Conservation (phyloP, 2,888 invertebrate species). For the Leucozona laternaria region DNA sequence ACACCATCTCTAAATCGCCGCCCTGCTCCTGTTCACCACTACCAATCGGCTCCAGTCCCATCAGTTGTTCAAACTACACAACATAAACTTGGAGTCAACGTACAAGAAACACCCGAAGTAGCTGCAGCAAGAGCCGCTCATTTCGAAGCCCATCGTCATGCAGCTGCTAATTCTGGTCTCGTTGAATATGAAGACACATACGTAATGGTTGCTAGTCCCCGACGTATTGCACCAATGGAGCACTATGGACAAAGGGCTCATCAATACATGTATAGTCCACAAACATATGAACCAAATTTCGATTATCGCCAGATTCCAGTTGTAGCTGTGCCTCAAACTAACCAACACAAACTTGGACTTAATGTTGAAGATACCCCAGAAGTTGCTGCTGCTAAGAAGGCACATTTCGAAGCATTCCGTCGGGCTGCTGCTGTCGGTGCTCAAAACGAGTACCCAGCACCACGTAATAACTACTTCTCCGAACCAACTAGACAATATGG, state of each 20-base stretch:
- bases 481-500: constrained; percentile 57
- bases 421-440: constrained; percentile 78
- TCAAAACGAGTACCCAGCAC: not conserved
- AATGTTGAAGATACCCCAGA: constrained; percentile 84
- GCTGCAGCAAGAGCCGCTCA: constrained; percentile 81
- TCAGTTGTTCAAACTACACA: constrained; percentile 42
- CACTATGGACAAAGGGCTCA: constrained; percentile 28
- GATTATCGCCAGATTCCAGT: constrained; percentile 35
- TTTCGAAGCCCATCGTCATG: constrained; percentile 81
- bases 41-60: constrained; percentile 25
- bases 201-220: constrained; percentile 21
- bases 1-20: constrained; percentile 6
- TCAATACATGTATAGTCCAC: constrained; percentile 38
- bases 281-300: constrained; percentile 26
- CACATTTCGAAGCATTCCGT: constrained; percentile 81
- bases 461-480: constrained; percentile 34
- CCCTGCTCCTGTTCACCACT: constrained; percentile 7
- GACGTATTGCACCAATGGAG: constrained; percentile 2
- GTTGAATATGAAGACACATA: constrained; percentile 44
- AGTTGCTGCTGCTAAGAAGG: constrained; percentile 81
- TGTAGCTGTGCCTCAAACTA: constrained; percentile 47
- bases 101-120: constrained; percentile 84
- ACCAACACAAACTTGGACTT: constrained; percentile 61
- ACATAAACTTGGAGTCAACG: constrained; percentile 74
- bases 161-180: constrained; percentile 18